Evolutionary conservation across 2,888 invertebrate genomes (phyloP), one percentile per base, ranked within the genome.

Genomic region (Bembecia ichneumoniformis): DNA sequence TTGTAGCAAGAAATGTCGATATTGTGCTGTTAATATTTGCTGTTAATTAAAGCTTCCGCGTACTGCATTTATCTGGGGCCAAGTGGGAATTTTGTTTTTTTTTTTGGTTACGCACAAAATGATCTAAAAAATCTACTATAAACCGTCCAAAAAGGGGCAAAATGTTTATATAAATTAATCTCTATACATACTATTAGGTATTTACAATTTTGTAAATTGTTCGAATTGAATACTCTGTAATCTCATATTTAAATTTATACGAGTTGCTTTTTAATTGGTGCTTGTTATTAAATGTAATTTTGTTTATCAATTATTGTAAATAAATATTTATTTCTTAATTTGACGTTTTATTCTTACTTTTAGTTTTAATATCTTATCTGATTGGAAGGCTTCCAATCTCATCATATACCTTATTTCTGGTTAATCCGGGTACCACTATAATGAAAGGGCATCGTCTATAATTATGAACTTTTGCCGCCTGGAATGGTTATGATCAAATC

Each of bases 151-250:
- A 40, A 40, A 40, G n/a, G n/a, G 36, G 40, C 40, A 40, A 40
- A 11, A 40, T 40, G n/a, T 40, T 40, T 40, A 40, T 7, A 7
- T 40, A 40, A 28, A 20, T 20, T 40, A 40, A 5, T 40, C 13
- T 40, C 13, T 40, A 3, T 40, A 40, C 35, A 20, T 51, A 46
- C 45, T 49, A 47, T 49, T 57, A 57, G 50, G 48, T 48, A 46
- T 49, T 46, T 55, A 48, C 49, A 49, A 40, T 43, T 51, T 43
- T 48, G 14, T 46, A 4, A 45, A 48, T 14, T 49, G 34, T 20
- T 28, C 9, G 4, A 35, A 43, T 35, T 40, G 40, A 40, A 40
- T 40, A 40, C 40, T n/a, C 40, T 40, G 40, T 40, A 40, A 40
- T 40, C 40, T 40, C 40, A 40, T 13, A 10, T 40, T 13, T 40